These are phyloP conservation scores for Pteronura brasiliensis DNA, from an alignment of 2,113 vertebrate species.

Conservation along the genomic window DNA sequence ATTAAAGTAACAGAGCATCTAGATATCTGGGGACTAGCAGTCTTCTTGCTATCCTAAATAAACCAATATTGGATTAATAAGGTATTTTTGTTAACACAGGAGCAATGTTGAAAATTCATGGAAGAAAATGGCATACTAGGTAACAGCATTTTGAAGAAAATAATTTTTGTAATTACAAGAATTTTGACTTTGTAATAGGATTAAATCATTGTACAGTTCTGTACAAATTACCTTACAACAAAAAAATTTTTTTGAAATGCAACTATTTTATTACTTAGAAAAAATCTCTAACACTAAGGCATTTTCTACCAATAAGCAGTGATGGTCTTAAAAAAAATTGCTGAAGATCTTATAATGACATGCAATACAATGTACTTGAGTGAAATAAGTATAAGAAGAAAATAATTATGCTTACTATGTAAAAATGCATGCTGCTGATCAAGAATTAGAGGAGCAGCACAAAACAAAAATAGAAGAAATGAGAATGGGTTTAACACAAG, in stretches of 20 bases:
- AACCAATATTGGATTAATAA: conserved; percentile 66
- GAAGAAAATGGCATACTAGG: neutral
- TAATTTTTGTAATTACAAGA: neutral
- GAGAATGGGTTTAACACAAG: neutral
- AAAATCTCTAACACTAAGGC: neutral
- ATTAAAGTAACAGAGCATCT: conserved; percentile 66
- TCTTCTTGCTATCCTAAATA: conserved; percentile 57
- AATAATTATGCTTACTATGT: neutral
- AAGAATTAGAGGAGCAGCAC: neutral
- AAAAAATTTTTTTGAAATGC: neutral
- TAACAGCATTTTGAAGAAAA: conserved; percentile 13
- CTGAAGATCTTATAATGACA: neutral
- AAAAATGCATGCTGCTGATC: neutral
- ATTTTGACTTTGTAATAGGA: neutral
- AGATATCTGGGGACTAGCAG: conserved; percentile 53
- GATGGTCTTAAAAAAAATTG: neutral
- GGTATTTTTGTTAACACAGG: conserved; percentile 57
- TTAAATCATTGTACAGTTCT: neutral
- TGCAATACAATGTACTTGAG: neutral
- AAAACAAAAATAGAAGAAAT: neutral
- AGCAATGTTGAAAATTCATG: conserved; percentile 34
- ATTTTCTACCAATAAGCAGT: neutral
- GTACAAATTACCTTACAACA: neutral
- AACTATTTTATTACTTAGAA: neutral
- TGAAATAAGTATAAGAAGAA: neutral